Conservation (phyloP, 2,888 invertebrate genomes). For the Arge pagana region DNA sequence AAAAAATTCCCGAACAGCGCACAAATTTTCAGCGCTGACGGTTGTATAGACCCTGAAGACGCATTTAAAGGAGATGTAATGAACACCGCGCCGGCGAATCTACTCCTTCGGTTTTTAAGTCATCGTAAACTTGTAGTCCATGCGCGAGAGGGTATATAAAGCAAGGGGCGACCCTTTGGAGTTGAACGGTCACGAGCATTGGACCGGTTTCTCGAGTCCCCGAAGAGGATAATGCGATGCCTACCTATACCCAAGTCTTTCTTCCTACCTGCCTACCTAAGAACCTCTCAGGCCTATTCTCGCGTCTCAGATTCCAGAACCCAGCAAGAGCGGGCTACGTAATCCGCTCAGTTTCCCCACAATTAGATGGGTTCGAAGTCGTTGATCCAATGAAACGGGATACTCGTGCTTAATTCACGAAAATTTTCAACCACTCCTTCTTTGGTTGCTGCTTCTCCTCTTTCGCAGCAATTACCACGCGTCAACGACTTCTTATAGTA, state of each 20-base stretch:
- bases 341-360: too few species aligned
- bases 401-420: neutral
- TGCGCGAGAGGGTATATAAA: neutral
- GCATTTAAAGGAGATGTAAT: too few species aligned
- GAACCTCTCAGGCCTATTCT: neutral
- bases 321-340: too few species aligned
- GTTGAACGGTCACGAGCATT: neutral
- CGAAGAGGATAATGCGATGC: neutral
- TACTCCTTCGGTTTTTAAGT: too few species aligned
- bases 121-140: neutral
- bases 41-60: too few species aligned
- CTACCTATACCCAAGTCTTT: neutral
- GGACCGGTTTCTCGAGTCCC: slow-evolving; percentile 18
- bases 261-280: neutral
- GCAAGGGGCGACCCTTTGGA: neutral
- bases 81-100: too few species aligned
- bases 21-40: too few species aligned
- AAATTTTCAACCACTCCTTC: neutral
- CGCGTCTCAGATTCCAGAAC: neutral
- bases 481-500: too few species aligned
- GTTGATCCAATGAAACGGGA: too few species aligned
- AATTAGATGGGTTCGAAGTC: neutral
- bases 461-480: too few species aligned
- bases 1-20: too few species aligned
- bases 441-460: neutral